Evolutionary conservation across 1,140 invertebrate species (phyloP), one percentile per base, ranked within the genome.

Genomic region (Mycetomoellerius zeteki): DNA sequence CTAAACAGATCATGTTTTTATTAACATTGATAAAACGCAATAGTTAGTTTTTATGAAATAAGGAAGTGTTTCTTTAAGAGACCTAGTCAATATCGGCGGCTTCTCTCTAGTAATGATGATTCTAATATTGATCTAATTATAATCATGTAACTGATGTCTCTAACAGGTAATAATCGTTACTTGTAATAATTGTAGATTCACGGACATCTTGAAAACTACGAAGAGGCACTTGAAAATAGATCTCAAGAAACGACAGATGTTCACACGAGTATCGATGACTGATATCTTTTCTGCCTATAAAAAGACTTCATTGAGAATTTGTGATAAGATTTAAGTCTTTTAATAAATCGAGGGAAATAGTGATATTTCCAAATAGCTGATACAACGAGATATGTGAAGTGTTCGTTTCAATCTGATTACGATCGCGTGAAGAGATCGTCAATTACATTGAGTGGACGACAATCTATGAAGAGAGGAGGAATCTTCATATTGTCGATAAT

Each of bases 211-310:
- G 8, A 60, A n/a, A 50, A 33, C 43, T 4, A 16, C 19, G 8
- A 50, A 14, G 5, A 71, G 24, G 8, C 14, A 50, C 37, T 84
- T 16, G 24, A 84, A 33, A n/a, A 62, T 60, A 84, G 73, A 43
- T 73, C 21, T 60, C 54, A 47, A 84, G 27, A 50, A 19, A 0
- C 37, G 24, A 60, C 27, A 50, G 21, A 58, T n/a, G 14, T n/a
- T 58, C 1, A 33, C n/a, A 52, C 14, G 14, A 54, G 3, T 62
- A 37, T 67, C 43, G 27, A 58, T 73, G 47, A 43, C n/a, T 37
- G 54, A 60, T 75, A 82, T 47, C 19, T 24, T 16, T 8, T 47
- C 16, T 54, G 2, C 10, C 56, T 16, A 10, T 19, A 30, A 47
- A 7, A 73, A n/a, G 8, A 47, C 0, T 47, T 82, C 14, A 73